Evolutionary conservation across 2,888 invertebrate genomes (phyloP).

Genomic region (Ceraclea dissimilis): DNA sequence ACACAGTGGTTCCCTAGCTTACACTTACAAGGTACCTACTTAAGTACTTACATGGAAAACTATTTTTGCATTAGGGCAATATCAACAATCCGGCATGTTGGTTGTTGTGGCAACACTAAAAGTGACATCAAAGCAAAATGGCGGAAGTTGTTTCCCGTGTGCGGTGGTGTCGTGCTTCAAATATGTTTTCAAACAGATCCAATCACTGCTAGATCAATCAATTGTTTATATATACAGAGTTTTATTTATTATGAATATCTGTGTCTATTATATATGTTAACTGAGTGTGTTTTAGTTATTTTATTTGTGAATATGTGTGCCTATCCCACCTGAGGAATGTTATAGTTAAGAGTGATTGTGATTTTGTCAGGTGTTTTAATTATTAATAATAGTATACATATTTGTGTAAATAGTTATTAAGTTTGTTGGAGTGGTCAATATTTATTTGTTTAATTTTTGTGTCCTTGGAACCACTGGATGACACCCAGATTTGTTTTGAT

Average conservation of each 20-base stretch:
- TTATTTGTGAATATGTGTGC: conserved; percentile 21
- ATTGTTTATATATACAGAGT: conserved; percentile 15
- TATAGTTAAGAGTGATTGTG: conserved; percentile 54
- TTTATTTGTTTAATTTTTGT: conserved; percentile 10
- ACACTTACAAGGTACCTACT: no score
- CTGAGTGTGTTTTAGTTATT: conserved; percentile 19
- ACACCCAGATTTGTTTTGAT: conserved; percentile 40
- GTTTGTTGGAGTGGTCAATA: conserved; percentile 8
- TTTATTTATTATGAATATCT: conserved; percentile 18
- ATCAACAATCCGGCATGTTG: not conserved
- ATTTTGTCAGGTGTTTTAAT: conserved; percentile 51
- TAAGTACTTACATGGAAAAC: no score
- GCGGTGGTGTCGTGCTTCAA: conserved; percentile 34
- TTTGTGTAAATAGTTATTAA: conserved; percentile 6
- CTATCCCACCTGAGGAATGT: conserved; percentile 60
- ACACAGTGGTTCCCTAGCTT: no score
- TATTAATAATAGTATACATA: not conserved
- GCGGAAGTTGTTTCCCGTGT: conserved; percentile 49
- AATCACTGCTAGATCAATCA: conserved; percentile 12
- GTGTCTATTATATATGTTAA: conserved; percentile 10
- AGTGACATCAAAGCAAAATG: conserved; percentile 50
- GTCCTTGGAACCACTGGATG: conserved; percentile 20
- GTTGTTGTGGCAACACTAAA: conserved; percentile 29
- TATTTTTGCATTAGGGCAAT: not conserved
- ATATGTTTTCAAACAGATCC: conserved; percentile 18